phyloP scores from a whole-genome alignment of 2,113 vertebrate genomes.

The Dromiciops gliroides region DNA sequence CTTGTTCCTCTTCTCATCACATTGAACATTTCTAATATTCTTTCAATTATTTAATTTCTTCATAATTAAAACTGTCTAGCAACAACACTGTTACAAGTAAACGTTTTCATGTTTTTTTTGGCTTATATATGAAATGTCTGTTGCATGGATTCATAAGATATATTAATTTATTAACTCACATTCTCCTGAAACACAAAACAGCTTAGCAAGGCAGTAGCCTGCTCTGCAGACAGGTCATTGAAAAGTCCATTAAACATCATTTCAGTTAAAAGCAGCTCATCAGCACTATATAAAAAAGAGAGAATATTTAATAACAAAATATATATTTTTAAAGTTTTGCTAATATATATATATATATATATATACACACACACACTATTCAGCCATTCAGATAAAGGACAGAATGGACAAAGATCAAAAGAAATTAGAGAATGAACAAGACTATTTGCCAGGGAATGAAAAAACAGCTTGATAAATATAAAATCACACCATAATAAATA shows the following conservation, averaged over 20 bases:
- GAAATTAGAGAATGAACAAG: conserved; percentile 1
- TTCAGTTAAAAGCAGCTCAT: conserved; percentile 97
- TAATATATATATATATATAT: too few relatives aligned
- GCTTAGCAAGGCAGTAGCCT: conserved; percentile 95
- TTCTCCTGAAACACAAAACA: conserved; percentile 99
- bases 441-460: not conserved
- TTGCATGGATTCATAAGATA: not conserved
- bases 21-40: not conserved
- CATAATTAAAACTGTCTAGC: not conserved
- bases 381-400: not conserved
- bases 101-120: not conserved
- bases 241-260: conserved; percentile 99
- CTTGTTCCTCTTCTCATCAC: not conserved
- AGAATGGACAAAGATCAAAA: not conserved
- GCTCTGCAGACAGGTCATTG: conserved; percentile 95
- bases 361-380: conserved; percentile 7
- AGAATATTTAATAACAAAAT: not conserved
- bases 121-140: not conserved
- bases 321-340: not conserved
- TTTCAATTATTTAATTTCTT: not conserved
- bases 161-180: conserved; percentile 81
- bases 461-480: not conserved
- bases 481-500: conserved; percentile 1
- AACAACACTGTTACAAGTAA: not conserved
- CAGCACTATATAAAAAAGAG: conserved; percentile 85